Percentiles rank a stretch among this genome's conserved stretches.
These are phyloP conservation scores for Synergus umbraculus DNA, from an alignment of 2,888 invertebrate genomes.

Conservation along the genomic window DNA sequence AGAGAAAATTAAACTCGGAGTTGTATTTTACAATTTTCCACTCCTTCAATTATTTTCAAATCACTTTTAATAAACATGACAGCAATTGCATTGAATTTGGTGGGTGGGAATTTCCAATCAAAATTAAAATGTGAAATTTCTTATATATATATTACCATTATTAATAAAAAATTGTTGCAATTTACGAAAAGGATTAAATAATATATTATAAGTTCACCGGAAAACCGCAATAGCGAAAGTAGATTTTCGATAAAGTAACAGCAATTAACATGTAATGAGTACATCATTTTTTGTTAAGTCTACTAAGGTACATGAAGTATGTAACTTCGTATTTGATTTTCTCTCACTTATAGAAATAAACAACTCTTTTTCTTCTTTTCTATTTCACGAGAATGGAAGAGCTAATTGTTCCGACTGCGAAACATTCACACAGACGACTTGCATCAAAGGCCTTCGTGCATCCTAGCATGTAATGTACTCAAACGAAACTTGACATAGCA, in stretches of 20 bases:
- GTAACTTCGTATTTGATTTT: constrained; percentile 2
- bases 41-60: no score
- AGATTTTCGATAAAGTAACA: constrained; percentile 30
- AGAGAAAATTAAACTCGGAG: neutral
- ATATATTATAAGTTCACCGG: constrained; percentile 5
- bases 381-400: constrained; percentile 27
- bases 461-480: neutral
- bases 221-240: constrained; percentile 25
- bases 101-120: no score
- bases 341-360: neutral
- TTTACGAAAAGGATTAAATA: no score
- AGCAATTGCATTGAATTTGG: no score
- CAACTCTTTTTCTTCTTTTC: constrained; percentile 1
- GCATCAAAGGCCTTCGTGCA: neutral
- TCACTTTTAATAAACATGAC: no score
- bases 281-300: constrained; percentile 1
- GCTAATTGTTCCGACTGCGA: constrained; percentile 13
- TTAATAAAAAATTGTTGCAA: no score
- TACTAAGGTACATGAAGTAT: neutral
- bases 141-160: no score
- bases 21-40: neutral
- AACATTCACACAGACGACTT: constrained; percentile 12
- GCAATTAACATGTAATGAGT: constrained; percentile 28
- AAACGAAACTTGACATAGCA: no score
- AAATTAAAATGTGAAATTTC: no score